These are phyloP conservation scores for Triplophysa yarkandensis DNA, from an alignment of 2,797 vertebrate species.

Conservation along the genomic window DNA sequence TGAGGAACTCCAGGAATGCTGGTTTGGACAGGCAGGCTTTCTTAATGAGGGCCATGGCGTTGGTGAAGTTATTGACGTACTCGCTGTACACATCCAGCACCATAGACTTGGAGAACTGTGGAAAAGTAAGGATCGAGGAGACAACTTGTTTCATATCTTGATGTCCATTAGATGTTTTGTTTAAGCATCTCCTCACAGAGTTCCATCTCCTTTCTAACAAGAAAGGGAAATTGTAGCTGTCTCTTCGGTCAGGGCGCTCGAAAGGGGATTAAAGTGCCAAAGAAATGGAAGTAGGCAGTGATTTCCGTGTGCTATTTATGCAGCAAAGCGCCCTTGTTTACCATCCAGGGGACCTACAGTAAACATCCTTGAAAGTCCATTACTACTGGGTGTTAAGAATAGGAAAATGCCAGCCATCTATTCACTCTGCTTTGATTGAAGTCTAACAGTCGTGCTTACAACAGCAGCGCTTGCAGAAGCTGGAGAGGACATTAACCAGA, in stretches of 20 bases:
- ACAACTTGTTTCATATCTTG: conserved; percentile 2
- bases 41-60: conserved; percentile 93
- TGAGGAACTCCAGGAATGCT: conserved; percentile 92
- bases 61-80: conserved; percentile 96
- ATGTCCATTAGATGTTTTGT: conserved; percentile 1
- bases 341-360: conserved; percentile 52
- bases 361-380: conserved; percentile 67
- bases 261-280: conserved; percentile 59
- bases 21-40: conserved; percentile 94
- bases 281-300: conserved; percentile 57
- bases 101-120: conserved; percentile 96
- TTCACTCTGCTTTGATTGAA: conserved; percentile 68
- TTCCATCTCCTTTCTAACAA: conserved; percentile 4
- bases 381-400: conserved; percentile 56
- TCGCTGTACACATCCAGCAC: conserved; percentile 94
- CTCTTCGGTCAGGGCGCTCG: conserved; percentile 34
- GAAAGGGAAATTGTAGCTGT: conserved; percentile 19
- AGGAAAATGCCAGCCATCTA: conserved; percentile 53
- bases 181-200: not conserved
- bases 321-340: conserved; percentile 62
- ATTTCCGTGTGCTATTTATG: conserved; percentile 65
- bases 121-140: conserved; percentile 15
- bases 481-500: conserved; percentile 58
- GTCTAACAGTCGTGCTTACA: conserved; percentile 61
- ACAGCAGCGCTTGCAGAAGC: conserved; percentile 50